Base-by-base conservation (phyloP, 2,113 vertebrate species). In the Nothobranchius furzeri region DNA sequence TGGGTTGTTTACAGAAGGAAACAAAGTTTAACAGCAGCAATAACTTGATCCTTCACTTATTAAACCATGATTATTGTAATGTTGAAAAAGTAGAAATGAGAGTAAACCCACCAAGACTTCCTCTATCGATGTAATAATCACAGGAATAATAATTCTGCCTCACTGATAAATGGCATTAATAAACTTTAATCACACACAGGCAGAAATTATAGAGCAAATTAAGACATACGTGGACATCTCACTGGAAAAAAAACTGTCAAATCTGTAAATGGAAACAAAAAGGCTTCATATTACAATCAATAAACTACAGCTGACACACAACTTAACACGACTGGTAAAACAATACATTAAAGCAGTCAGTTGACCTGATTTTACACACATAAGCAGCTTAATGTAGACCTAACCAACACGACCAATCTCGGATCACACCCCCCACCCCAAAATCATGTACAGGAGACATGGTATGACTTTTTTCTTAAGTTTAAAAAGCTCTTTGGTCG, bases 41-140 rank as follows among this genome's bases (percentile, higher is more conserved):
- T 72, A 64, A 76, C 62, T 62, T 53, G 60, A 78, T 63, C 60
- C 70, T 58, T 74, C 63, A 76, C 56, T 68, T 69, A 52, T 51
- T 61, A 30, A 10, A 68, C 7, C 24, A 13, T 15, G 6, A 52
- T 25, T 24, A 35, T 55, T 66, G 48, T 45, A 35, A 73, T 49
- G 56, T 14, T 46, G 3, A 54, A 58, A 72, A 17, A 60, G 54
- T 53, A 62, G 12, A 35, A 62, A 12, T 35, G 47, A 20, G 54
- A 68, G 47, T 24, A 78, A 56, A 64, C 6, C 15, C 59, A 8
- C 46, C 1, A 13, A 51, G 50, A 70, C 8, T 68, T 43, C 6
- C 45, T 61, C 35, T 48, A 60, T 65, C n/a, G 20, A 63, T 72
- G 3, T 50, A 56, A 68, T 75, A 52, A 51, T 68, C 7, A 56